Conservation (phyloP, 2,888 invertebrate species). For the Chorisops tibialis region DNA sequence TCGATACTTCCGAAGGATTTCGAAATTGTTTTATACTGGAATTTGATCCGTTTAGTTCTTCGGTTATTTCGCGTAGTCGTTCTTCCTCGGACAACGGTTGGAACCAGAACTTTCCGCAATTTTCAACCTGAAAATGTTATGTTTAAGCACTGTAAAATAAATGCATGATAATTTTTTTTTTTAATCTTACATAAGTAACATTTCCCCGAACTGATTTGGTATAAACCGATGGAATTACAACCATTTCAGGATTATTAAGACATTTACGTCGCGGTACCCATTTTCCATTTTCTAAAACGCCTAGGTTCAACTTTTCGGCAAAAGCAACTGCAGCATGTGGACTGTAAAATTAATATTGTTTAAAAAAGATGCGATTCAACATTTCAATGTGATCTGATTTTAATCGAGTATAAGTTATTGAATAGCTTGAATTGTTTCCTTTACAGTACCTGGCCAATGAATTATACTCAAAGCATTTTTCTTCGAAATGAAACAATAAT, state of each 20-base stretch:
- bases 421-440: no score
- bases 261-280: slow-evolving; percentile 41
- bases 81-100: slow-evolving; percentile 43
- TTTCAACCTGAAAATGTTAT: slow-evolving; percentile 39
- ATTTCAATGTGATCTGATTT: not conserved
- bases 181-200: slow-evolving; percentile 57
- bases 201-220: slow-evolving; percentile 53
- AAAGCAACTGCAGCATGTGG: slow-evolving; percentile 54
- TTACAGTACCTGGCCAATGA: no score
- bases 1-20: slow-evolving; percentile 42
- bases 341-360: no score
- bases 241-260: slow-evolving; percentile 53
- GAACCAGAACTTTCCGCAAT: slow-evolving; percentile 49
- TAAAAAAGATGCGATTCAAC: slow-evolving; percentile 10
- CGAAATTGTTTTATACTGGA: slow-evolving; percentile 39
- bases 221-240: slow-evolving; percentile 59
- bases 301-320: slow-evolving; percentile 47
- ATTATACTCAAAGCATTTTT: no score
- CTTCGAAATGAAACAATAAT: no score
- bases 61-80: slow-evolving; percentile 47
- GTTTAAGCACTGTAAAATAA: slow-evolving; percentile 11
- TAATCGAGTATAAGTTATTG: not conserved
- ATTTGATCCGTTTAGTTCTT: slow-evolving; percentile 47
- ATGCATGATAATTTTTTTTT: not conserved
- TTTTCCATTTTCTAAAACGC: slow-evolving; percentile 40